These are phyloP conservation scores for Stenoptilia bipunctidactyla DNA, from an alignment of 2,888 invertebrate species.

Conservation along the genomic window DNA sequence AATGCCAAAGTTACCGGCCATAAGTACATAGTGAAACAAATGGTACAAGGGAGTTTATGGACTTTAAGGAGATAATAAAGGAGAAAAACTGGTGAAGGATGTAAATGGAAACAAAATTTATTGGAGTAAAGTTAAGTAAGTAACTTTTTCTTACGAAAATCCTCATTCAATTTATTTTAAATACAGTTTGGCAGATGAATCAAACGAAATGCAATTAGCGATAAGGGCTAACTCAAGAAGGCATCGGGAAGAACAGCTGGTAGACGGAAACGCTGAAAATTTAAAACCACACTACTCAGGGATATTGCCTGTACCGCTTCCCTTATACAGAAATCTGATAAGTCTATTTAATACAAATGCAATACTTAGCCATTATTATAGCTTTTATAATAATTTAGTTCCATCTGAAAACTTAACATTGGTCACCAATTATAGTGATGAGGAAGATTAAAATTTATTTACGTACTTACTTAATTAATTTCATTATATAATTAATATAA, in stretches of 20 bases:
- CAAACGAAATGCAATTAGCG: conserved; percentile 3
- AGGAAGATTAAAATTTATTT: too few species aligned
- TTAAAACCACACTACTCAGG: conserved; percentile 2
- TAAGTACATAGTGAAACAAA: conserved; percentile 6
- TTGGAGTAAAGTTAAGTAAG: conserved; percentile 7
- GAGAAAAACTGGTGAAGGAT: too few species aligned
- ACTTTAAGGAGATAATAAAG: conserved; percentile 7
- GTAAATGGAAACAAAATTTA: conserved; percentile 3
- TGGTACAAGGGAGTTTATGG: conserved; percentile 6
- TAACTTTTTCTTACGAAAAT: conserved; percentile 2
- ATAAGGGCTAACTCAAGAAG: too few species aligned
- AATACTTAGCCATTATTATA: conserved; percentile 3
- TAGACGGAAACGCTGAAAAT: too few species aligned
- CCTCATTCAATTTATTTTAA: conserved; percentile 3
- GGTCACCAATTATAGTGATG: too few species aligned
- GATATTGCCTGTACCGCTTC: conserved; percentile 3
- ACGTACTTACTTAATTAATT: too few species aligned
- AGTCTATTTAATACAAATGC: conserved; percentile 3
- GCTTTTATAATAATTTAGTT: background rate
- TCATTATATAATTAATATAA: too few species aligned
- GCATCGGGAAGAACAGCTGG: too few species aligned
- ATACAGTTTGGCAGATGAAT: conserved; percentile 4
- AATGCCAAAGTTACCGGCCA: conserved; percentile 9
- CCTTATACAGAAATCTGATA: conserved; percentile 4
- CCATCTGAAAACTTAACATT: too few species aligned